These are phyloP conservation scores for Drosophila aldrichi DNA, from an alignment of 2,888 invertebrate species.

Conservation along the genomic window DNA sequence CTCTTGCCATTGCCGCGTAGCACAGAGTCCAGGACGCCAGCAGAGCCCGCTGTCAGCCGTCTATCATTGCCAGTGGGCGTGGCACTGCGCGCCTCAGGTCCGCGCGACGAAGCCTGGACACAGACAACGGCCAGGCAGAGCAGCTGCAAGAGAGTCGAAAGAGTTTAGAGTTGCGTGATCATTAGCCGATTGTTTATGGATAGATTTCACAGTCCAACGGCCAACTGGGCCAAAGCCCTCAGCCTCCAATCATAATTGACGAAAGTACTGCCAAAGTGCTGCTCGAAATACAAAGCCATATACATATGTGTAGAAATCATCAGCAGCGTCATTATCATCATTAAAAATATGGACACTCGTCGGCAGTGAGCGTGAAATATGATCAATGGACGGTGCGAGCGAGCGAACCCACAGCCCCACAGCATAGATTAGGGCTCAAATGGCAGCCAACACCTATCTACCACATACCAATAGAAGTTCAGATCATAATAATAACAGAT, in stretches of 20 bases:
- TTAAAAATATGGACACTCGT: conserved; percentile 73
- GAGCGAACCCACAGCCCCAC: neutral
- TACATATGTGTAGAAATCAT: conserved; percentile 26
- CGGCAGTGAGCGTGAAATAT: conserved; percentile 75
- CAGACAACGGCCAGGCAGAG: conserved; percentile 53
- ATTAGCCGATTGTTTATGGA: conserved; percentile 74
- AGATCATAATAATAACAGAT: conserved; percentile 13
- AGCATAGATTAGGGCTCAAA: conserved; percentile 55
- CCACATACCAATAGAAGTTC: neutral
- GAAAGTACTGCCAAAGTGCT: conserved; percentile 50
- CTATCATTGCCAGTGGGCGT: conserved; percentile 31
- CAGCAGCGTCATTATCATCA: conserved; percentile 65
- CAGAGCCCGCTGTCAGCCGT: conserved; percentile 49
- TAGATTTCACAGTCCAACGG: conserved; percentile 72
- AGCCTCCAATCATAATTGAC: conserved; percentile 76
- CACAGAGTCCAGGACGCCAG: conserved; percentile 68
- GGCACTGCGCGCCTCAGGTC: conserved; percentile 61
- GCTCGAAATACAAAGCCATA: conserved; percentile 56
- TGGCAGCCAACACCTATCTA: conserved; percentile 47
- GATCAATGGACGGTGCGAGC: conserved; percentile 58
- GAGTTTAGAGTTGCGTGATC: conserved; percentile 40
- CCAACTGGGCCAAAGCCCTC: conserved; percentile 72
- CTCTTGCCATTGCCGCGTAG: conserved; percentile 74
- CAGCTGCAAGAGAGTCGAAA: conserved; percentile 47
- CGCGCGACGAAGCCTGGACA: conserved; percentile 44